Evolutionary conservation across 2,888 invertebrate genomes (phyloP), one percentile per base, ranked within the genome.

Genomic region (Drosophila mulleri): DNA sequence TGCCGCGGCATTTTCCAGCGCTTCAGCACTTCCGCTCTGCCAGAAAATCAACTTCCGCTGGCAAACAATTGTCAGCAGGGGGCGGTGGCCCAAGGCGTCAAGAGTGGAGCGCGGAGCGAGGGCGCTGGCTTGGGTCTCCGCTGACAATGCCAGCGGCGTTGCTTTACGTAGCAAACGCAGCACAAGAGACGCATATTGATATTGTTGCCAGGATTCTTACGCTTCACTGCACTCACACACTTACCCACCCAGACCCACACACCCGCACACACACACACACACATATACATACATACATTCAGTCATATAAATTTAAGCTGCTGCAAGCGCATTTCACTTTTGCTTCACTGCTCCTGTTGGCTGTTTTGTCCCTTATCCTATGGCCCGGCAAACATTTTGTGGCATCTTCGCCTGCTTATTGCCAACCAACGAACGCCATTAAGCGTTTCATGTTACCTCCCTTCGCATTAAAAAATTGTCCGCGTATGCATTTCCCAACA

Each of bases 401-500:
- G 87, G 84, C 88, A 83, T 87, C 89, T 87, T 87, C 39, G 67
- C 66, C 72, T 54, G 66, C 81, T 80, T 80, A 76, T 80, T 80
- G 80, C 75, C 80, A 72, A 14, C 79, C 67, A 67, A 53, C 59
- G 83, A 67, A 63, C 58, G 88, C 78, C 78, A 83, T 83, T 83
- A 89, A 88, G 88, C 89, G 82, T 78, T 83, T 84, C 61, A 67
- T 72, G 71, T 60, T 47, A 58, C 56, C 57, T 59, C 45, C 12
- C 42, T 18, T 53, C 57, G 64, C 59, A 69, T 63, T 71, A 66
- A 67, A 79, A 89, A 78, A 83, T 82, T 74, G 88, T 68, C 45
- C 75, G 80, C 90, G 85, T 88, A 88, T 86, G 85, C 85, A 86
- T 73, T 88, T 88, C 83, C 53, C 62, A 69, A 89, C 88, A 89